Evolutionary conservation across 2,797 vertebrate genomes (phyloP), one percentile per base, ranked within the genome.

Genomic region (Galago senegalensis): DNA sequence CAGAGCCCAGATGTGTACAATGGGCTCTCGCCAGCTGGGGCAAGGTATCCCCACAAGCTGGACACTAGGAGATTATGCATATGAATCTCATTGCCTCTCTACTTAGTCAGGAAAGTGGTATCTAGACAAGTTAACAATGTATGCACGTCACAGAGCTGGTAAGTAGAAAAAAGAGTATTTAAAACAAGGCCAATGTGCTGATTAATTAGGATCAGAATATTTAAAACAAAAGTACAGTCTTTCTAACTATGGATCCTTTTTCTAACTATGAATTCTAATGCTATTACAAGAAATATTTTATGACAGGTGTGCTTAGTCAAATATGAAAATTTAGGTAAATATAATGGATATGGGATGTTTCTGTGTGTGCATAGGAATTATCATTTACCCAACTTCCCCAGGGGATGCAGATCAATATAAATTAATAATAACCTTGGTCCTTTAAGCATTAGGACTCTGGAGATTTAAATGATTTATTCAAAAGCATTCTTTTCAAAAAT

Each of bases 401-500:
- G 63, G 76, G 56, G 76, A 93, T 5, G 43, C 9, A 87, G 46
- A 56, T 80, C 37, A 72, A 40, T 77, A 93, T 63, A 94, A 84
- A 89, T 89, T 86, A 91, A 72, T 73, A 93, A 73, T 77, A 40
- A 84, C 34, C 40, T 82, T 88, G 37, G 6, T 93, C 80, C 76
- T 85, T 84, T 37, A 76, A 93, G 60, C 16, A 81, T 40, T 34
- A 72, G 37, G 29, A 77, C 60, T 87, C 37, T 29, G 40, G 76
- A 83, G 16, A 60, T 61, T 90, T 93, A 70, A 80, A 89, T 93
- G 89, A 83, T 69, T 49, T 84, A 87, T 77, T 81, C 77, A 79
- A 92, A 96, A 84, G 31, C 18, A 87, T 14, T 49, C 34, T 85
- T 95, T 94, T 20, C 34, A 56, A 91, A 94, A 85, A 60, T 34